Evolutionary conservation across 2,888 invertebrate genomes (phyloP).

Genomic region (Nemotelus nigrinus): DNA sequence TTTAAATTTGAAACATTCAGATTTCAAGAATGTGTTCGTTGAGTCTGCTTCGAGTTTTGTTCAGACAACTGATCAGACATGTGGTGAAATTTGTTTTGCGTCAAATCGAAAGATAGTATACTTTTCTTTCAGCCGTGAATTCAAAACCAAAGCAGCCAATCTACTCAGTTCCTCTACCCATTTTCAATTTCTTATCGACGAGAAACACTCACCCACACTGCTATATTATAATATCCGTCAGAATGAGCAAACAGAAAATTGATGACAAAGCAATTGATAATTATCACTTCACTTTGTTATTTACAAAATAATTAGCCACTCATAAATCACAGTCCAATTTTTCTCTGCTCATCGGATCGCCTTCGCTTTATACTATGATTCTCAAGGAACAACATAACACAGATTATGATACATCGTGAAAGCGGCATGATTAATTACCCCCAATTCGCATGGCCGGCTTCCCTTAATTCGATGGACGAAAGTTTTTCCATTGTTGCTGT

Average conservation of each 20-base stretch:
- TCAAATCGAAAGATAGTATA: too few species aligned
- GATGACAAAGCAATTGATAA: constrained; percentile 48
- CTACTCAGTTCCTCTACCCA: too few species aligned
- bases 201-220: not conserved
- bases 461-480: constrained; percentile 45
- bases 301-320: constrained; percentile 39
- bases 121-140: too few species aligned
- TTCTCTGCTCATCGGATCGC: too few species aligned
- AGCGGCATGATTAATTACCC: constrained; percentile 47
- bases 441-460: constrained; percentile 34
- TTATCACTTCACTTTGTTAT: constrained; percentile 44
- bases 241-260: constrained; percentile 27
- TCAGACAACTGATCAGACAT: too few species aligned
- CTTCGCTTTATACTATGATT: not conserved
- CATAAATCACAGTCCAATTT: constrained; percentile 28
- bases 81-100: too few species aligned
- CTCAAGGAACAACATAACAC: not conserved
- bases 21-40: not conserved
- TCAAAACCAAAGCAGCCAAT: too few species aligned
- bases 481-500: constrained; percentile 7
- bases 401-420: constrained; percentile 15
- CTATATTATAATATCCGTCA: not conserved
- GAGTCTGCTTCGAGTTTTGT: not conserved
- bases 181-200: not conserved
- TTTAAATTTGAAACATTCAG: too few species aligned